Percentiles rank a stretch among this genome's conserved stretches.
Evolutionary conservation across 2,113 vertebrate genomes (phyloP).

Genomic region (Seriola aureovittata): DNA sequence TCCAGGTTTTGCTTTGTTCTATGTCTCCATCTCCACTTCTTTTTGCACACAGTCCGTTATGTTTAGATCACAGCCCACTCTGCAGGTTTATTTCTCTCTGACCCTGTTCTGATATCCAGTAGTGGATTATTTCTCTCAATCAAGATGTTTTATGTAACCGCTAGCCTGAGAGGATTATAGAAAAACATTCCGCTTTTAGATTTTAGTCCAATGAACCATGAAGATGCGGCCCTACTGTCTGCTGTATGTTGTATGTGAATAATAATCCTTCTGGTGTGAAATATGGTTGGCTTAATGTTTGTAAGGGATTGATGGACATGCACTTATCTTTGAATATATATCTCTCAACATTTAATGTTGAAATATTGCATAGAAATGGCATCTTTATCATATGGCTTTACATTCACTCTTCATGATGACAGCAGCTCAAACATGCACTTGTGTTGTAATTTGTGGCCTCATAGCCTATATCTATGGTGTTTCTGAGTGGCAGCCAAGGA

Average conservation of each 20-base stretch:
- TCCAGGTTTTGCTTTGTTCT: slow-evolving; percentile 27
- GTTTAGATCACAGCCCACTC: slow-evolving; percentile 58
- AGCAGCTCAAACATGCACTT: neutral
- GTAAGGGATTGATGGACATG: neutral
- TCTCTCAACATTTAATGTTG: neutral
- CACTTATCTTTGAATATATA: neutral
- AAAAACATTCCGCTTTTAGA: slow-evolving; percentile 67
- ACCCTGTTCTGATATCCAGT: slow-evolving; percentile 70
- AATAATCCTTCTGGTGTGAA: slow-evolving; percentile 48
- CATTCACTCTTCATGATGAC: neutral
- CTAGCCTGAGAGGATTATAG: slow-evolving; percentile 73
- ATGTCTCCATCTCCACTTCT: slow-evolving; percentile 21
- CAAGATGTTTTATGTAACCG: slow-evolving; percentile 79
- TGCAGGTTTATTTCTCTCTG: slow-evolving; percentile 65
- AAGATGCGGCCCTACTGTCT: slow-evolving; percentile 52
- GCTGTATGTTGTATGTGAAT: slow-evolving; percentile 16
- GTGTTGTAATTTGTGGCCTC: neutral
- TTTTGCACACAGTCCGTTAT: slow-evolving; percentile 24
- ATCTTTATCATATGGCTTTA: neutral
- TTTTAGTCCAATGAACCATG: slow-evolving; percentile 49
- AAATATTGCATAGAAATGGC: neutral
- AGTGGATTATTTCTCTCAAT: slow-evolving; percentile 81
- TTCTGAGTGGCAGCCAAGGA: slow-evolving; percentile 37
- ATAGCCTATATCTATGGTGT: slow-evolving; percentile 14
- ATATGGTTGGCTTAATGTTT: slow-evolving; percentile 2